Conservation (phyloP, 2,888 invertebrate species). For the Coenonympha glycerion region DNA sequence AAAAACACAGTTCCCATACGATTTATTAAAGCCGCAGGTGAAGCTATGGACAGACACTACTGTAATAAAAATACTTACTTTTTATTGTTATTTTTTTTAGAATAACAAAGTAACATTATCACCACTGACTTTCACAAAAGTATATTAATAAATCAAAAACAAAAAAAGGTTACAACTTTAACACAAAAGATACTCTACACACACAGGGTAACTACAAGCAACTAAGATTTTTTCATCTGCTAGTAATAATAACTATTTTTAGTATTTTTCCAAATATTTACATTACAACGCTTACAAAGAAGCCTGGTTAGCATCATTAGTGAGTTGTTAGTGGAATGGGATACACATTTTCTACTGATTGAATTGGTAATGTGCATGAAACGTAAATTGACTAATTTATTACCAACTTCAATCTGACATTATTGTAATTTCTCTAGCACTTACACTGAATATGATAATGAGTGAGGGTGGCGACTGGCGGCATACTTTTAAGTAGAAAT, state of each 20-base stretch:
- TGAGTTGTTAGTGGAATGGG: slow-evolving; percentile 20
- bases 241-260: slow-evolving; percentile 26
- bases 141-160: not conserved
- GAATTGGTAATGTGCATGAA: slow-evolving; percentile 21
- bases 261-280: slow-evolving; percentile 31
- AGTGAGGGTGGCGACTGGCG: no score
- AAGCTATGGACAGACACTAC: not conserved
- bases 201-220: slow-evolving; percentile 17
- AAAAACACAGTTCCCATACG: no score
- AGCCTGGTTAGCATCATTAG: slow-evolving; percentile 25
- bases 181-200: not conserved
- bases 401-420: not conserved
- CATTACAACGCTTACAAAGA: slow-evolving; percentile 26
- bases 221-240: slow-evolving; percentile 17
- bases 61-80: slow-evolving; percentile 13
- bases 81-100: slow-evolving; percentile 16
- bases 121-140: not conserved
- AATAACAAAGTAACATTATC: slow-evolving; percentile 23
- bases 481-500: no score
- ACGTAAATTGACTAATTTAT: not conserved
- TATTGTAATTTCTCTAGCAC: not conserved
- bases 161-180: not conserved
- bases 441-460: no score
- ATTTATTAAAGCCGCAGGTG: no score
- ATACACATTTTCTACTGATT: slow-evolving; percentile 30